phyloP scores from a whole-genome alignment of 2,888 invertebrate genomes.

The Dynastes grantii region DNA sequence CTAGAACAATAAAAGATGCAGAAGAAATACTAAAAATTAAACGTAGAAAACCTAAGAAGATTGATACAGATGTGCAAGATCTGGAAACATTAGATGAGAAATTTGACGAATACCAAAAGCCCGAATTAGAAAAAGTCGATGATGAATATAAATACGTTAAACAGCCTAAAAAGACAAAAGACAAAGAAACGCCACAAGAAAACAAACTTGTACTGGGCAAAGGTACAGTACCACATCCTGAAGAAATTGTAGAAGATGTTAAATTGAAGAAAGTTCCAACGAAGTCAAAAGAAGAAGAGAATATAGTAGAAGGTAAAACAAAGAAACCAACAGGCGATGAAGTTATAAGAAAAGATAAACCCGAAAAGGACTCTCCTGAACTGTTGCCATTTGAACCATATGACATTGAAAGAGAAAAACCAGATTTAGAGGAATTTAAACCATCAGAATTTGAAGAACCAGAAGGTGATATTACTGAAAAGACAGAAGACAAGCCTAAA shows the following conservation, averaged over 20 bases:
- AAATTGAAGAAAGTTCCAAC: constrained; percentile 68
- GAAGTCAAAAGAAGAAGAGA: constrained; percentile 64
- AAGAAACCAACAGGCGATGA: constrained; percentile 52
- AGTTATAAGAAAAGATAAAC: constrained; percentile 59
- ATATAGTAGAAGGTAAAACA: constrained; percentile 53
- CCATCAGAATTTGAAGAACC: constrained; percentile 64
- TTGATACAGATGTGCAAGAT: constrained; percentile 65
- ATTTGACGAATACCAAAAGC: constrained; percentile 68
- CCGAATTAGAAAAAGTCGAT: constrained; percentile 63
- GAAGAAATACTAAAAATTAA: constrained; percentile 66
- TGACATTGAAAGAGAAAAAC: constrained; percentile 67
- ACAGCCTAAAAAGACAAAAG: constrained; percentile 70
- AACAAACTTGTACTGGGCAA: constrained; percentile 69
- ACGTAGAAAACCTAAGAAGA: constrained; percentile 64
- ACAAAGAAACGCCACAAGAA: constrained; percentile 66
- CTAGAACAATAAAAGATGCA: constrained; percentile 72
- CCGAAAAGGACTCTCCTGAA: constrained; percentile 64
- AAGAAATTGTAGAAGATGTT: constrained; percentile 63
- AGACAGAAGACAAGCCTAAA: constrained; percentile 58
- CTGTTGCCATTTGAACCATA: constrained; percentile 66
- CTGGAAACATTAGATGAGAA: constrained; percentile 71
- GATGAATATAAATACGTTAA: constrained; percentile 66
- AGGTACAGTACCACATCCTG: constrained; percentile 68
- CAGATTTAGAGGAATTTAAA: constrained; percentile 65
- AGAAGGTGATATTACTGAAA: constrained; percentile 59